Evolutionary conservation across 2,888 invertebrate species (phyloP).

Genomic region (Drosophila histrio): DNA sequence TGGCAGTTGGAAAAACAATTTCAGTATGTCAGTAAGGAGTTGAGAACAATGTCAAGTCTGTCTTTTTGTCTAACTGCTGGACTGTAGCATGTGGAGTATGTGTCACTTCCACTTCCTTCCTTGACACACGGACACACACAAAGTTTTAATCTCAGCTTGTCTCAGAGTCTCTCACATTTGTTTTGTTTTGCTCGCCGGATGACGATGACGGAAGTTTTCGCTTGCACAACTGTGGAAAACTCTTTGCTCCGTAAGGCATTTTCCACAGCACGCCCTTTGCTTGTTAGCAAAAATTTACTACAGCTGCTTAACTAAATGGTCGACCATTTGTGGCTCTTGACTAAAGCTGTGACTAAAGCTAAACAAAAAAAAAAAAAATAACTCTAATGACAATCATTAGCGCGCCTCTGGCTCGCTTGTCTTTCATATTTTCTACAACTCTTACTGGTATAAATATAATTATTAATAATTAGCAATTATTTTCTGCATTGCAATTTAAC

Average conservation of each 20-base stretch:
- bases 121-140: slow-evolving; percentile 23
- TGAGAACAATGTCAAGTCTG: slow-evolving; percentile 48
- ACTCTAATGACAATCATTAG: slow-evolving; percentile 69
- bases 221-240: slow-evolving; percentile 28
- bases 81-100: slow-evolving; percentile 19
- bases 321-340: slow-evolving; percentile 43
- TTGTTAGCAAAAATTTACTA: slow-evolving; percentile 51
- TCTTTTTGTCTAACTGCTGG: slow-evolving; percentile 2
- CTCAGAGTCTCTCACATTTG: slow-evolving; percentile 20
- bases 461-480: slow-evolving; percentile 75
- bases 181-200: slow-evolving; percentile 49
- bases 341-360: slow-evolving; percentile 13
- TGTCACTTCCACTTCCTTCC: slow-evolving; percentile 66
- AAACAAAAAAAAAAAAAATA: neutral
- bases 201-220: slow-evolving; percentile 64
- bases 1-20: slow-evolving; percentile 41
- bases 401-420: slow-evolving; percentile 26
- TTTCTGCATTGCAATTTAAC: slow-evolving; percentile 53
- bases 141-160: slow-evolving; percentile 1
- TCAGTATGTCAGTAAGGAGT: slow-evolving; percentile 72
- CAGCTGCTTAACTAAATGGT: slow-evolving; percentile 65
- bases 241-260: neutral
- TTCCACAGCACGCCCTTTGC: slow-evolving; percentile 28
- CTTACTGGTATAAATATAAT: slow-evolving; percentile 55
- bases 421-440: slow-evolving; percentile 50